Conservation (phyloP, 1,140 invertebrate genomes). For the Diabrotica virgifera region DNA sequence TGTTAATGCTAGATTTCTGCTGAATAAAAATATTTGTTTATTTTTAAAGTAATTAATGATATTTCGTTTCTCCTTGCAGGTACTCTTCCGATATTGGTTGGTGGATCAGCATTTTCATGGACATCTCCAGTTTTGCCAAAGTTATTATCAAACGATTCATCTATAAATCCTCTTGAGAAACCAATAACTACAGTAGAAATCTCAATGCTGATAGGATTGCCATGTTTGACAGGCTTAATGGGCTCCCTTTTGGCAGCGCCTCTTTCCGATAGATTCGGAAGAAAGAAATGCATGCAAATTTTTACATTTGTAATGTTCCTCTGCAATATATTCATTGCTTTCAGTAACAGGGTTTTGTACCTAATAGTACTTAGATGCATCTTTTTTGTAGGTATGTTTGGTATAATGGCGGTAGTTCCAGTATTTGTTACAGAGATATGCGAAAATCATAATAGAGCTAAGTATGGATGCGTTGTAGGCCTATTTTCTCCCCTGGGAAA, state of each 20-base stretch:
- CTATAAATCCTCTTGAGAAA: constrained; percentile 40
- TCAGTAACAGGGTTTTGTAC: constrained; percentile 40
- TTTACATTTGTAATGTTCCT: constrained; percentile 46
- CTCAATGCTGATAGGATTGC: constrained; percentile 78
- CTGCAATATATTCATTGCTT: constrained; percentile 47
- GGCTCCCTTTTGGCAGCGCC: constrained; percentile 38
- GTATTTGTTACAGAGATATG: constrained; percentile 55
- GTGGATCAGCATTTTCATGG: constrained; percentile 50
- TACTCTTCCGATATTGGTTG: too few relatives aligned
- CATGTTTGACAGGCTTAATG: constrained; percentile 70
- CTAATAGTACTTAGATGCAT: constrained; percentile 48
- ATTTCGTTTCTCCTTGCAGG: too few relatives aligned
- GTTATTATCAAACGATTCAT: constrained; percentile 41
- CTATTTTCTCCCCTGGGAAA: constrained; percentile 48
- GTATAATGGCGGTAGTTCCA: constrained; percentile 50
- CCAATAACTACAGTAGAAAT: constrained; percentile 52
- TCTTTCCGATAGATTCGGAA: constrained; percentile 34
- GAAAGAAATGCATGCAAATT: constrained; percentile 49
- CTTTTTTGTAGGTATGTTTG: constrained; percentile 49
- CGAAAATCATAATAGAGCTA: constrained; percentile 41
- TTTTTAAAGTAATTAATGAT: too few relatives aligned
- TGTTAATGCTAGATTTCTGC: too few relatives aligned
- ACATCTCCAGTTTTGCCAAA: constrained; percentile 65
- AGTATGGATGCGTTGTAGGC: constrained; percentile 58
- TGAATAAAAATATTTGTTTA: too few relatives aligned